Evolutionary conservation across 2,113 vertebrate species (phyloP).

Genomic region (Loxodonta africana): DNA sequence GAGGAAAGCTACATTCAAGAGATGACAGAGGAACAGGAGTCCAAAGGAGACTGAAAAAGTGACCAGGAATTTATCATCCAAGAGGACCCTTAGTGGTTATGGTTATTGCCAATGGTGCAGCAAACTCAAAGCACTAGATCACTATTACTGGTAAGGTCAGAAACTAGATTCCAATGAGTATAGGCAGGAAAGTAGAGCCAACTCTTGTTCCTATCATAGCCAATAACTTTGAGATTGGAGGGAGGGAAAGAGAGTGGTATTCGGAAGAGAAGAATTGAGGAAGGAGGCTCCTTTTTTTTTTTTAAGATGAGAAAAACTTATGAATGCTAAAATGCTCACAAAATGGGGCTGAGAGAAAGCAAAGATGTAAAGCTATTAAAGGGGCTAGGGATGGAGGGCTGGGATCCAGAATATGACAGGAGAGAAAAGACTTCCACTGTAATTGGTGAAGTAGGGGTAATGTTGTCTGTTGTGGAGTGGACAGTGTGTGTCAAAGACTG

Average conservation of each 20-base stretch:
- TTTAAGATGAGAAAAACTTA: neutral
- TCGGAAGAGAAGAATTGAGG: neutral
- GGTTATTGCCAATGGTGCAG: rapidly evolving
- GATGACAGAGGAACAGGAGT: neutral
- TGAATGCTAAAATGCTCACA: neutral
- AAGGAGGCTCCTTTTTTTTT: neutral
- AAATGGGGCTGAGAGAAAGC: neutral
- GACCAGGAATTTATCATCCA: neutral
- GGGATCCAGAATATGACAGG: too few species aligned
- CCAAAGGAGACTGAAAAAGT: neutral
- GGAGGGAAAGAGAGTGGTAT: too few species aligned
- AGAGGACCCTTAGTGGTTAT: neutral
- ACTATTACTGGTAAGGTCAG: neutral
- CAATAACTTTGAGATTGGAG: neutral
- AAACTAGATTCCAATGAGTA: too few species aligned
- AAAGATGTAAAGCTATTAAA: neutral
- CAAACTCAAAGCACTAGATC: neutral
- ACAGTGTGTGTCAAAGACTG: neutral
- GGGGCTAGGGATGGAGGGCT: rapidly evolving
- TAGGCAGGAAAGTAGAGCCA: neutral
- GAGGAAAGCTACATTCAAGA: neutral
- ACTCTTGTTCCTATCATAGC: neutral
- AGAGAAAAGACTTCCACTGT: too few species aligned
- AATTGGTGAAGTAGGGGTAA: neutral
- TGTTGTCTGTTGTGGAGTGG: neutral